Conservation (phyloP, 2,888 invertebrate species). For the Brachypalpus laphriformis region DNA sequence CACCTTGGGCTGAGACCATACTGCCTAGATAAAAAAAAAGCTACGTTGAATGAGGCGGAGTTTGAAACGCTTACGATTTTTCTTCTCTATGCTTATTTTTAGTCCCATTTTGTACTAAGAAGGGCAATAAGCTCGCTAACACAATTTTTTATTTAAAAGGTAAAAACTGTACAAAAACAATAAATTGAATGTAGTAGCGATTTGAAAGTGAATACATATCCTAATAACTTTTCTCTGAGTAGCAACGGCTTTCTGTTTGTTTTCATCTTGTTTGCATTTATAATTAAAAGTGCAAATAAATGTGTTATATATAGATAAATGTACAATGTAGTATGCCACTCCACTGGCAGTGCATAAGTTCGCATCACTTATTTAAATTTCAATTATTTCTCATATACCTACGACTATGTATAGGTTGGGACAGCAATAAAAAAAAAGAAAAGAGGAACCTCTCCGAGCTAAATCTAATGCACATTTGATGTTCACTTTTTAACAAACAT, state of each 20-base stretch:
- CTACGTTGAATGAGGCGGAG: too few species aligned
- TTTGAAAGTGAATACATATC: neutral
- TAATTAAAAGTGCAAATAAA: constrained; percentile 2
- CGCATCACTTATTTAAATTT: constrained; percentile 5
- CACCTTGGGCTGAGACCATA: too few species aligned
- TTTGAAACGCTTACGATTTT: too few species aligned
- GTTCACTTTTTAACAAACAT: constrained; percentile 36
- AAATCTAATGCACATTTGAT: constrained; percentile 54
- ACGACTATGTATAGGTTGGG: neutral
- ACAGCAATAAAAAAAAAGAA: neutral
- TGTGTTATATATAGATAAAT: too few species aligned
- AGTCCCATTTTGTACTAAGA: too few species aligned
- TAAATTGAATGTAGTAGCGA: neutral
- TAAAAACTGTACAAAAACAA: too few species aligned
- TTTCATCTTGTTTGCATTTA: neutral
- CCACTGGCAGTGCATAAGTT: neutral
- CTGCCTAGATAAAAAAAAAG: too few species aligned
- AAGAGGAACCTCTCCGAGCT: neutral
- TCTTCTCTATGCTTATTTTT: too few species aligned
- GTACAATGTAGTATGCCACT: neutral
- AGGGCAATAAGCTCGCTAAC: too few species aligned
- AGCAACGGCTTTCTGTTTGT: neutral
- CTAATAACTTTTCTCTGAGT: neutral
- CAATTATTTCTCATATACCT: neutral
- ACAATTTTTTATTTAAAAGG: too few species aligned